Evolutionary conservation across 2,797 vertebrate genomes (phyloP), one percentile per base, ranked within the genome.

Genomic region (Myotis findleyi): DNA sequence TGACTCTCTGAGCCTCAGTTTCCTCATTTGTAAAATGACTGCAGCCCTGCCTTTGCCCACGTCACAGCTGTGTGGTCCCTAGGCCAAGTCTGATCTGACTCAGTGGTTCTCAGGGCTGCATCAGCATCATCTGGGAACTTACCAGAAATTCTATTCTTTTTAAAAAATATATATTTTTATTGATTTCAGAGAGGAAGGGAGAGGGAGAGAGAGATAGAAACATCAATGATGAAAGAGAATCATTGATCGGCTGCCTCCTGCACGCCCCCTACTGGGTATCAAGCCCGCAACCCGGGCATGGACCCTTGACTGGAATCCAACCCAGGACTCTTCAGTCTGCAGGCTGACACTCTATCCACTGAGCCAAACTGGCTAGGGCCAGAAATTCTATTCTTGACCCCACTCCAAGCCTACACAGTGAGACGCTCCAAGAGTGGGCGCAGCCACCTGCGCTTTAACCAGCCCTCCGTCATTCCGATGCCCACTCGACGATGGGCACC

Each of bases 401-500:
- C 21, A 27, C 76, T 66, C 51, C 16, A 77, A 76, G 77, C 4
- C 27, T 25, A 33, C 10, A 23, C 13, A 85, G 18, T 17, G 59
- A 53, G 72, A 23, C 2, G 6, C 9, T 79, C 25, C 0, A 0
- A 0, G 25, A 14, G 36, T 10, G 12, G 20, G 9, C 3, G 2
- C 21, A 1, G 20, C n/a, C 3, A 33, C 1, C 57, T 51, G 64
- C 3, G 12, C 20, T 69, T 71, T 21, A 53, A 53, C 27, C 25
- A 27, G 53, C 10, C 30, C 5, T 23, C 12, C 6, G 11, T 20
- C 76, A 33, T 23, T 38, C 80, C 0, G 6, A 33, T 20, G 51
- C 6, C 38, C 1, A 0, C 55, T 25, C 14, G 3, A 1, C 7
- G 44, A 10, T 44, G 59, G 57, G 59, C 68, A 13, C 49, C 69